These are phyloP conservation scores for Phytoseiulus persimilis DNA, from an alignment of 2,888 invertebrate species.

Conservation along the genomic window DNA sequence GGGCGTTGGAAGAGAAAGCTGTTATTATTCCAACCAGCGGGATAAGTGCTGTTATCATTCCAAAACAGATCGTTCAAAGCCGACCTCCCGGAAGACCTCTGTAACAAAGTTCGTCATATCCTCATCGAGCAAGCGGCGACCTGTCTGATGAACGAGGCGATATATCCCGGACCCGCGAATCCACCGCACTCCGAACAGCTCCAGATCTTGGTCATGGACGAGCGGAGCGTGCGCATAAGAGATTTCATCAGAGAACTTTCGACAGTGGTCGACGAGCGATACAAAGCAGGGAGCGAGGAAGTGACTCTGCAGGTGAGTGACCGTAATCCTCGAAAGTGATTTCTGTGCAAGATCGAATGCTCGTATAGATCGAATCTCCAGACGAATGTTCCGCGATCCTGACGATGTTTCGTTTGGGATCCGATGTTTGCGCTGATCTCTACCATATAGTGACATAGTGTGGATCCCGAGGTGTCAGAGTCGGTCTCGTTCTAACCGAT, in stretches of 20 bases:
- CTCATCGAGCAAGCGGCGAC: conserved; percentile 24
- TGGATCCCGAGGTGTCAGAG: too few relatives aligned
- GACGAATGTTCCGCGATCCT: too few relatives aligned
- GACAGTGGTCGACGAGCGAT: background rate
- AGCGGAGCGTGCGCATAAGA: background rate
- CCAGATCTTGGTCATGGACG: conserved; percentile 10
- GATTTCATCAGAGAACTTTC: conserved; percentile 10
- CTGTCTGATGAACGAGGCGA: conserved; percentile 31
- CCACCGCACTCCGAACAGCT: conserved; percentile 24
- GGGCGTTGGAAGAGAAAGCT: too few relatives aligned
- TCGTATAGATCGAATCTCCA: too few relatives aligned
- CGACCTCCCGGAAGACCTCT: background rate
- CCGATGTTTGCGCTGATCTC: too few relatives aligned
- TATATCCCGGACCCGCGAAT: conserved; percentile 29
- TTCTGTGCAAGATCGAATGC: background rate
- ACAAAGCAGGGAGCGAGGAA: background rate
- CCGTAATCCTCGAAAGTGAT: background rate
- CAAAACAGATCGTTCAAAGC: conserved; percentile 11
- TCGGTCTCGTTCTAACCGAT: too few relatives aligned
- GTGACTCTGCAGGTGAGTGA: background rate
- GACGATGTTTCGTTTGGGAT: too few relatives aligned
- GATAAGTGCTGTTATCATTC: background rate
- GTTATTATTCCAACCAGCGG: too few relatives aligned
- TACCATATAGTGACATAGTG: too few relatives aligned
- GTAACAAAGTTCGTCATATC: background rate